phyloP scores from a whole-genome alignment of 2,113 vertebrate species.

The Osmerus mordax region DNA sequence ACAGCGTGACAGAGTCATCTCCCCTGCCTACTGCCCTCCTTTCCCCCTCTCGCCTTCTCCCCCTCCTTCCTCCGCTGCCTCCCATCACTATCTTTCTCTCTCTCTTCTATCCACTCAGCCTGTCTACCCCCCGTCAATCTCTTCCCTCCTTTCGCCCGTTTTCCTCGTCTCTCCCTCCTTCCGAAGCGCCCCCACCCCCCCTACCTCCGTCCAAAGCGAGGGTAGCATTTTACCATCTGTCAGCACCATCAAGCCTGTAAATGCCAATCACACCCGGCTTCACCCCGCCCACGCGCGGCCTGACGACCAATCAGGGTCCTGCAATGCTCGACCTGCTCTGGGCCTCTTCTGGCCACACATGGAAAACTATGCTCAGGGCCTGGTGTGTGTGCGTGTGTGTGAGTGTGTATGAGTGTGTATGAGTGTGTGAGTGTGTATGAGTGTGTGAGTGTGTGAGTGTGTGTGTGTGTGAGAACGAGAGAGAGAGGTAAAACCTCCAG shows the following conservation, averaged over 20 bases:
- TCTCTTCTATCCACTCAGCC: constrained; percentile 31
- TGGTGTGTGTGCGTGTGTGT: background rate
- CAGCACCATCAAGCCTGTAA: constrained; percentile 47
- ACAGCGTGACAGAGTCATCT: constrained; percentile 44
- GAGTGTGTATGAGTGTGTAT: no score
- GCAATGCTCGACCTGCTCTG: constrained; percentile 28
- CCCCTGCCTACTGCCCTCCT: constrained; percentile 26
- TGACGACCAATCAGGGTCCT: constrained; percentile 29
- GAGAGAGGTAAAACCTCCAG: no score
- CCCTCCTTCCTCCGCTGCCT: constrained; percentile 24
- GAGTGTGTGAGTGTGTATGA: no score
- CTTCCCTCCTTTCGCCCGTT: constrained; percentile 3
- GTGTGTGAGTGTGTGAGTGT: no score
- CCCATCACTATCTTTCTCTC: constrained; percentile 31
- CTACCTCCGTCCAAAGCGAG: constrained; percentile 51
- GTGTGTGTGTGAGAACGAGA: no score
- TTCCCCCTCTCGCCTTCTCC: constrained; percentile 3
- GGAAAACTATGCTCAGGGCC: constrained; percentile 36
- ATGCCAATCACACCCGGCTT: constrained; percentile 54
- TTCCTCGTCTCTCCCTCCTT: constrained; percentile 13
- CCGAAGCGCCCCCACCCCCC: constrained; percentile 22
- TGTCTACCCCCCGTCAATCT: constrained; percentile 1
- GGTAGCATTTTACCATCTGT: constrained; percentile 70
- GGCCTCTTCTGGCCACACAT: constrained; percentile 37
- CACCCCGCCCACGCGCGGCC: constrained; percentile 18